Conservation (phyloP, 2,113 vertebrate genomes). For the Saimiri boliviensis region DNA sequence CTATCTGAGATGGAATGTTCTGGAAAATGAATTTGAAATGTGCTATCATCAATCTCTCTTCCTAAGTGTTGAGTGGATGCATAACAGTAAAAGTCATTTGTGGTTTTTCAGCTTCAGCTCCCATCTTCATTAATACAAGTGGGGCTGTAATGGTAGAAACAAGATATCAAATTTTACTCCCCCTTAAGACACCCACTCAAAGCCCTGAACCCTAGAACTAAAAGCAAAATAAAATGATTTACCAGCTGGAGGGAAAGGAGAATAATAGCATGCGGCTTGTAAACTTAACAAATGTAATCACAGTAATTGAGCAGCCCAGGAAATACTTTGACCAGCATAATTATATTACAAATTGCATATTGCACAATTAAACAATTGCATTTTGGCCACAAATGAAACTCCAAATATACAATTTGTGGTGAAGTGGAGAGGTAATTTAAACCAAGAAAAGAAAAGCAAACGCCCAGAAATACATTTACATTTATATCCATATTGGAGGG, state of each 20-base stretch:
- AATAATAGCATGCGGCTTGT: conserved; percentile 78
- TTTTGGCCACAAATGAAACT: conserved; percentile 75
- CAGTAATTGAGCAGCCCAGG: conserved; percentile 82
- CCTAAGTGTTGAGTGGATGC: conserved; percentile 75
- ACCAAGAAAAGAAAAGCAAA: conserved; percentile 58
- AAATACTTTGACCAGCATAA: conserved; percentile 80
- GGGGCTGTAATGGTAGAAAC: conserved; percentile 25
- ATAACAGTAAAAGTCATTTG: conserved; percentile 78
- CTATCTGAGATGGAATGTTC: conserved; percentile 67
- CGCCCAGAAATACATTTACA: conserved; percentile 29
- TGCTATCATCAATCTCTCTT: conserved; percentile 78
- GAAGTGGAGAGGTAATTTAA: conserved; percentile 68
- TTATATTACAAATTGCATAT: conserved; percentile 80
- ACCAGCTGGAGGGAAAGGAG: conserved; percentile 75
- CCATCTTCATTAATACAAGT: conserved; percentile 79
- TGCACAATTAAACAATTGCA: conserved; percentile 76
- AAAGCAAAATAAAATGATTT: conserved; percentile 78
- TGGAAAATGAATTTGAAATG: conserved; percentile 80
- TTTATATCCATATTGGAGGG: conserved; percentile 26
- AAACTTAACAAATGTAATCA: conserved; percentile 82
- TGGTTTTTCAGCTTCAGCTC: conserved; percentile 72
- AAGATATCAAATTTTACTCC: conserved; percentile 59
- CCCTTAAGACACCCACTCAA: conserved; percentile 59
- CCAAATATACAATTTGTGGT: conserved; percentile 77
- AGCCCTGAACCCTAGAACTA: conserved; percentile 72